These are phyloP conservation scores for Calephelis perditalis DNA, from an alignment of 2,888 invertebrate species.

Conservation along the genomic window DNA sequence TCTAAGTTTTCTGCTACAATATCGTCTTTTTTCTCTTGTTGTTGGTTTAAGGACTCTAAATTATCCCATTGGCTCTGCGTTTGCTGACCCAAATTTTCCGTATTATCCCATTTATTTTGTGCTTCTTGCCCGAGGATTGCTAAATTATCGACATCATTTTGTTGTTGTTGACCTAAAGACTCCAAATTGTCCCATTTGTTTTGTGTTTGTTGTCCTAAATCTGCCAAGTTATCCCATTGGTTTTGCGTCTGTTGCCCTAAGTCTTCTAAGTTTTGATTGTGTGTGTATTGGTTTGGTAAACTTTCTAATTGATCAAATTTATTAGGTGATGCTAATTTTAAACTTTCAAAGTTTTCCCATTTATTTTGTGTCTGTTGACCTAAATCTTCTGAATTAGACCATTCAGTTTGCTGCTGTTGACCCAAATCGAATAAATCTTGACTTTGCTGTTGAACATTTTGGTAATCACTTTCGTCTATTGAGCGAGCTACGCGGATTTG, in stretches of 20 bases:
- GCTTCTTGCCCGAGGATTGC: constrained; percentile 34
- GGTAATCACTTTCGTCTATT: constrained; percentile 31
- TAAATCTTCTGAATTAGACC: constrained; percentile 32
- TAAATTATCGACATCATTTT: constrained; percentile 22
- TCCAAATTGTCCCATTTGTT: constrained; percentile 27
- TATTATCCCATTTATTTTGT: constrained; percentile 25
- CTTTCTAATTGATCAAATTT: constrained; percentile 20
- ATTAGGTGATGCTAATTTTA: constrained; percentile 34
- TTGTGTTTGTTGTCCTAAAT: constrained; percentile 35
- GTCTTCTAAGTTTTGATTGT: constrained; percentile 32
- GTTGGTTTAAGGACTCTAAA: constrained; percentile 33
- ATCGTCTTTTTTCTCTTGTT: constrained; percentile 26
- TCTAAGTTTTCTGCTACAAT: constrained; percentile 34
- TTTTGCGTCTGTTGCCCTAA: constrained; percentile 37
- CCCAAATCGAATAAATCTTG: constrained; percentile 34
- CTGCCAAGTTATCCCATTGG: constrained; percentile 31
- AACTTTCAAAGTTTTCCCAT: constrained; percentile 28
- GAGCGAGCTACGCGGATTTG: constrained; percentile 54
- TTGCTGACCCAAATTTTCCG: constrained; percentile 38
- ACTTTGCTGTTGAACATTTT: constrained; percentile 35
- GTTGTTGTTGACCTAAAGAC: constrained; percentile 34
- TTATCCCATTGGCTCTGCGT: constrained; percentile 31
- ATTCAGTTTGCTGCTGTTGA: constrained; percentile 35
- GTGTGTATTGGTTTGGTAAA: constrained; percentile 33
- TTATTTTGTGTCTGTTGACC: constrained; percentile 34